Base-by-base conservation (phyloP, 2,797 vertebrate genomes). In the Potorous gilbertii region DNA sequence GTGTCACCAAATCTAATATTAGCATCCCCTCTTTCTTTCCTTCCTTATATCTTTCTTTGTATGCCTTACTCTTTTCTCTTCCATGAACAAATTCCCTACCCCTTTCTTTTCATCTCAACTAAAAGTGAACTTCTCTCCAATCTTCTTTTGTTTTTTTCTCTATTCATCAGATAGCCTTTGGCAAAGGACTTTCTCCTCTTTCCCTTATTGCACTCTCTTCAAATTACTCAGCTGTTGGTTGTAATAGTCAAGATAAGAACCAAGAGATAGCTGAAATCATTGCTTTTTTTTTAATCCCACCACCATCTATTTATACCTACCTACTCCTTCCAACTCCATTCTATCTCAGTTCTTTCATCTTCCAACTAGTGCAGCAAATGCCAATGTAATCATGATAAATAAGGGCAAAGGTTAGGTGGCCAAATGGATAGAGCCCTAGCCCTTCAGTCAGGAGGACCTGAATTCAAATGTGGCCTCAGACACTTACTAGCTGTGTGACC, bases 91-190 rank as follows among this genome's bases (percentile, higher is more conserved):
- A 14, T 81, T 2, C 13, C 54, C 90, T 94, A 55, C 50, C 91
- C 54, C 90, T 94, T 81, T 91, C 91, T 81, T 55, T 92, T 81
- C 92, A 96, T 92, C 55, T 90, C 57, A 93, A 56, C 28, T 31
- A 55, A 93, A 50, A n/a, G 91, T 10, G 34, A 46, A 40, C 81
- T 93, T 91, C 18, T 91, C n/a, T 90, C 74, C 18, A 81, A 11
- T 81, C 24, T 18, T 93, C 74, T 90, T 95, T 94, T 56, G 56
- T 40, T 94, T 18, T 62, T 40, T 91, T 14, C 16, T 89, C 40
- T 46, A 81, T 54, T 62, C 3, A 27, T 95, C 59, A 95, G 46
- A 93, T 92, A 95, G 52, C 5, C 56, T 3, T 55, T 89, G 34
- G 1, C 56, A 91, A 81, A 4, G 1, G 5, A 46, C 29, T 91